Base-by-base conservation (phyloP, 1,140 invertebrate genomes). In the Bombyx mandarina region DNA sequence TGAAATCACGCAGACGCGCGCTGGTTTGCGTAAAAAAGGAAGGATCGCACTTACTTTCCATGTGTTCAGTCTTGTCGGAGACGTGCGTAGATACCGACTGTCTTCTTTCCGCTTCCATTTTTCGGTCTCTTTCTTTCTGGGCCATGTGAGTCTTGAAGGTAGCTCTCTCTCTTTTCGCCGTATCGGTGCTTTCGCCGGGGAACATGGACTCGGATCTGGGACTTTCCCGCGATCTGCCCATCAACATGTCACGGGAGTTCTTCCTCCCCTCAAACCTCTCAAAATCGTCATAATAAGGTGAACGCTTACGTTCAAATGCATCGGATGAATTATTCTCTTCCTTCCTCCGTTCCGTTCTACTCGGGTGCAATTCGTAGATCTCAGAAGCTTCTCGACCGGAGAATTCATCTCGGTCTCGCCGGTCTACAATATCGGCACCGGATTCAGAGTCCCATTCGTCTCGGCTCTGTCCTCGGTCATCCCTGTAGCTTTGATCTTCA, bases 21-120 rank as follows among this genome's bases (percentile, higher is more conserved):
- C 0, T 35, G 2, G 2, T 44, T 6, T 51, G 6, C 7, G 3
- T 6, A 22, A 35, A 8, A 51, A 35, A 35, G 8, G 7, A 22
- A 26, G 8, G 26, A 8, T 1, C 5, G 8, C 56, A 90, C 89
- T 88, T 75, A 92, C 91, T 83, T 79, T 94, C 93, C 56, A 93
- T 91, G 60, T 91, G 90, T 60, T 94, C 93, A 56, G 92, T 91
- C 79, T 92, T 93, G 56, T 94, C 93, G 0, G 93, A 94, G 2
- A 91, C 89, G 65, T 92, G 90, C 4, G 93, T 94, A 0, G 92
- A 93, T 0, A 92, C 89, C n/a, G 93, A 94, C 52, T 92, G 92
- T 65, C 93, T 90, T 67, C 93, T 90, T 65, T 94, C 94, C 0
- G 91, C 87, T 69, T 94, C 93, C 7, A 90, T 86, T 56, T 81